Percentiles rank a stretch among this genome's conserved stretches.
Evolutionary conservation across 1,140 invertebrate species (phyloP).

Genomic region (Acromyrmex heyeri): DNA sequence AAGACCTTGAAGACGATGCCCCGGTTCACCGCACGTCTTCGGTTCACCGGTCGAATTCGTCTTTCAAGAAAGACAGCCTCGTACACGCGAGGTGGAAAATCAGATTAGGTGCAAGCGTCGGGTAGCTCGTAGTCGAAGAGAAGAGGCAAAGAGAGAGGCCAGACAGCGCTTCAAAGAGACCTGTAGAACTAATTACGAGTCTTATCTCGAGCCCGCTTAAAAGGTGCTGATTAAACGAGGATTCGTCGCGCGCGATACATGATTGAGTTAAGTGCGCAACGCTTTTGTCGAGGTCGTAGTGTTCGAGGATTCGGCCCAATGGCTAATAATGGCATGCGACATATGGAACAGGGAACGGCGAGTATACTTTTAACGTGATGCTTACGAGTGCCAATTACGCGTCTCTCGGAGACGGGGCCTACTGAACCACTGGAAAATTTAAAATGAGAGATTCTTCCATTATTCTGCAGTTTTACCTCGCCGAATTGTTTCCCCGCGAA

Average conservation of each 20-base stretch:
- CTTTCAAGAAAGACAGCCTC: constrained; percentile 60
- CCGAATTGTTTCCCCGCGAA: neutral
- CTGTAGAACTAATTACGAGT: constrained; percentile 74
- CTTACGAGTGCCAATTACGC: constrained; percentile 33
- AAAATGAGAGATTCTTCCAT: neutral
- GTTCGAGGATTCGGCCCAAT: constrained; percentile 35
- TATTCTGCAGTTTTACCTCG: neutral
- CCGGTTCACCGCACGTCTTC: constrained; percentile 34
- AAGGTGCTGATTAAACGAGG: constrained; percentile 74
- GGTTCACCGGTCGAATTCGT: constrained; percentile 32
- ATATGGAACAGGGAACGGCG: neutral
- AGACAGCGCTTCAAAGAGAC: constrained; percentile 66
- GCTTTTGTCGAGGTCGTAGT: constrained; percentile 40
- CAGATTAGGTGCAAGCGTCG: constrained; percentile 67
- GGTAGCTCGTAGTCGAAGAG: constrained; percentile 38
- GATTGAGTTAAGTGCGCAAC: constrained; percentile 50
- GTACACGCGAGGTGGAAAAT: constrained; percentile 70
- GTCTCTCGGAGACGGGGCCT: neutral
- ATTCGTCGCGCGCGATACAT: constrained; percentile 59
- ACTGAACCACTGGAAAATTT: neutral
- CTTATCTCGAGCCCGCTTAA: constrained; percentile 64
- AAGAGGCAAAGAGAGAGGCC: neutral
- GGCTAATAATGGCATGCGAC: constrained; percentile 30
- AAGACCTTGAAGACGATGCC: constrained; percentile 46
- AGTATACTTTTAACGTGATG: constrained; percentile 37